Evolutionary conservation across 2,797 vertebrate species (phyloP).

Genomic region (Etheostoma perlongum): DNA sequence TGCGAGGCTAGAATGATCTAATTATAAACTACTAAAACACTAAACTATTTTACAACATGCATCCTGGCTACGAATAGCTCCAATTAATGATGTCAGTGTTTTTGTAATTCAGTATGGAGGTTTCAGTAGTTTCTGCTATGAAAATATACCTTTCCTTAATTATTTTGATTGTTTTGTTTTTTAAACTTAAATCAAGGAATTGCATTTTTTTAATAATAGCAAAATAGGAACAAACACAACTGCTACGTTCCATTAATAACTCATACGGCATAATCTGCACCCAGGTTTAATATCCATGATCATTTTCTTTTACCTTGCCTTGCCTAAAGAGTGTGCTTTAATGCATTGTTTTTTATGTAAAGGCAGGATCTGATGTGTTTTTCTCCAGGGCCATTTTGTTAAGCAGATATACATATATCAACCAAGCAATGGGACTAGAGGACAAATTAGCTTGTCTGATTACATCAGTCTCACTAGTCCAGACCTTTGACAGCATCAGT

Average conservation of each 20-base stretch:
- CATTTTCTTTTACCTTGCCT: not conserved
- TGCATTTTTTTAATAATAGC: not conserved
- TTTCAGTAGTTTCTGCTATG: not conserved
- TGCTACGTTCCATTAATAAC: not conserved
- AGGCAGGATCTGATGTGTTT: conserved; percentile 9
- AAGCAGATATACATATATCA: conserved; percentile 4
- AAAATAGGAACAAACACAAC: not conserved
- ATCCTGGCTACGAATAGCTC: not conserved
- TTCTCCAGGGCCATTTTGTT: conserved; percentile 12
- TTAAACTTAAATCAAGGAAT: not conserved
- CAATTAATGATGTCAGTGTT: not conserved
- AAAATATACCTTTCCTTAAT: not conserved
- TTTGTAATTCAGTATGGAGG: not conserved
- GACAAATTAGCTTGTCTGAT: conserved; percentile 60
- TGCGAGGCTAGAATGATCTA: not conserved
- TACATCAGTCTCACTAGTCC: conserved; percentile 51
- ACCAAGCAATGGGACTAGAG: conserved; percentile 4
- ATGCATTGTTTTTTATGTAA: not conserved
- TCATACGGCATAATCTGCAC: not conserved
- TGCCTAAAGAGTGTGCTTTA: not conserved
- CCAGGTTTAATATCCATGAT: not conserved
- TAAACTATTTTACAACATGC: not conserved
- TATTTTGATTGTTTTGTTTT: not conserved
- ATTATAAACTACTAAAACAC: no score
- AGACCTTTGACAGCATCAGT: conserved; percentile 42